phyloP scores from a whole-genome alignment of 2,797 vertebrate genomes.

The Helicolenus hilgendorfi region DNA sequence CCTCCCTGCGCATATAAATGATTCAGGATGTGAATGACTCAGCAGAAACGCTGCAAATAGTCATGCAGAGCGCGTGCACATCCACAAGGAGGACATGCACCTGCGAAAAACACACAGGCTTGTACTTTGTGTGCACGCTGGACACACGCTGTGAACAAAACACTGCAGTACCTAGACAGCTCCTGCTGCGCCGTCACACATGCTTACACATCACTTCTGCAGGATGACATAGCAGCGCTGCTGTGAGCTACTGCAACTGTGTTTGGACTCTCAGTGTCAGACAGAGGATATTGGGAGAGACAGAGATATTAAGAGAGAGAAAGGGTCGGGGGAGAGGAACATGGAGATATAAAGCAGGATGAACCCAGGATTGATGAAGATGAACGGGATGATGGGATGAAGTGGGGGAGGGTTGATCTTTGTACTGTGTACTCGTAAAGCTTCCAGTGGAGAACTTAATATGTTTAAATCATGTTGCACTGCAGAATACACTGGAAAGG shows the following conservation, averaged over 20 bases:
- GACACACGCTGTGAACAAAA: not conserved
- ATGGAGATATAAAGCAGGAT: not conserved
- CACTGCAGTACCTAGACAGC: slow-evolving; percentile 26
- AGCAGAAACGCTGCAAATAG: slow-evolving; percentile 53
- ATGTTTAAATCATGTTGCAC: not conserved
- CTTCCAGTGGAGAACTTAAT: not conserved
- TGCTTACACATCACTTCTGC: slow-evolving; percentile 31
- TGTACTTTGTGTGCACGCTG: not conserved
- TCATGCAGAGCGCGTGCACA: not conserved
- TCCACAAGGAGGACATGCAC: not conserved
- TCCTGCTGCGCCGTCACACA: slow-evolving; percentile 14
- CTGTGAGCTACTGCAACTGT: not conserved
- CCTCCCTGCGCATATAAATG: slow-evolving; percentile 40
- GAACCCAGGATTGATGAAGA: not conserved
- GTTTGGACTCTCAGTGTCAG: not conserved
- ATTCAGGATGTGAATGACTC: slow-evolving; percentile 74
- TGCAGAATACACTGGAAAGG: not conserved
- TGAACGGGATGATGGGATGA: not conserved
- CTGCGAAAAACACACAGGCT: not conserved
- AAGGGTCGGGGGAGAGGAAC: not conserved
- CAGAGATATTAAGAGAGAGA: not conserved
- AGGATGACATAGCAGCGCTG: not conserved
- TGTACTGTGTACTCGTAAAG: not conserved
- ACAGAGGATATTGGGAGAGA: not conserved
- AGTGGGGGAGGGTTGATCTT: not conserved